These are phyloP conservation scores for Nansenia antarctica DNA, from an alignment of 2,113 vertebrate species.

Conservation along the genomic window DNA sequence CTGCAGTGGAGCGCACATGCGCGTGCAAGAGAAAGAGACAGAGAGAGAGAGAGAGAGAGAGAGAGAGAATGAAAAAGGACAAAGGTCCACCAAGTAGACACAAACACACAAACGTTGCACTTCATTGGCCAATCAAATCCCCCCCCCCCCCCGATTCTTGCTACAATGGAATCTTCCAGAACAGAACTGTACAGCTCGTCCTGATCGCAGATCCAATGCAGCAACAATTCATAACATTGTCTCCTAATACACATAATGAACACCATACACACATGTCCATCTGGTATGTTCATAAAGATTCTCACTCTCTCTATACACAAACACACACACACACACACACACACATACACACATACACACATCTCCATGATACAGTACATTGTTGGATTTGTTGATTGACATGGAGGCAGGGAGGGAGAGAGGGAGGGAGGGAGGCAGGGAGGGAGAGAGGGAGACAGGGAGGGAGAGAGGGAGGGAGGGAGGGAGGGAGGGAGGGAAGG, in stretches of 20 bases:
- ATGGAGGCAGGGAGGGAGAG: not conserved
- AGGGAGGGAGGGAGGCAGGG: not conserved
- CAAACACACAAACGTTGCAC: not conserved
- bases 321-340: no score
- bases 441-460: no score
- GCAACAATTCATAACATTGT: conserved; percentile 22
- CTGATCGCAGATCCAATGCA: conserved; percentile 37
- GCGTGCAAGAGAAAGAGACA: not conserved
- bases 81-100: not conserved
- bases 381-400: no score
- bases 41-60: not conserved
- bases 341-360: no score
- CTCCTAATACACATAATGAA: not conserved
- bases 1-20: not conserved
- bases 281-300: no score
- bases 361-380: no score
- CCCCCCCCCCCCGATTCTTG: conserved; percentile 39
- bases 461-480: not conserved
- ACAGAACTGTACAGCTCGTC: conserved; percentile 23
- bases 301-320: no score
- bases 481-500: not conserved
- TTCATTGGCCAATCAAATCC: conserved; percentile 46
- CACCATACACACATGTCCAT: no score
- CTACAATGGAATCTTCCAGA: conserved; percentile 37
- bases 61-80: not conserved